phyloP scores from a whole-genome alignment of 23 tunicate species.

The Ascidia mentula region DNA sequence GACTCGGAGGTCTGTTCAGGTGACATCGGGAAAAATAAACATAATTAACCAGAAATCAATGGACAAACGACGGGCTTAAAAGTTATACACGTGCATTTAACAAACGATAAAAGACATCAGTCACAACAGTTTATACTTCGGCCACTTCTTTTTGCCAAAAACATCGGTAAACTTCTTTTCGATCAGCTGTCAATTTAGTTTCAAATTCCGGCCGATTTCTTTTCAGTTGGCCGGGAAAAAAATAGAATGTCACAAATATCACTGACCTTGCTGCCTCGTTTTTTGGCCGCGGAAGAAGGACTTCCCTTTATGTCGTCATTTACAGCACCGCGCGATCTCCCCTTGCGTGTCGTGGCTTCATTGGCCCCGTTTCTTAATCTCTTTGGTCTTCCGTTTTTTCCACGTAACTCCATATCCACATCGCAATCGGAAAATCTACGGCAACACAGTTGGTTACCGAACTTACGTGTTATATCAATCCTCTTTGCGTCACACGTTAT shows the following conservation, averaged over 20 bases:
- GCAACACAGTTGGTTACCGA: too few species aligned
- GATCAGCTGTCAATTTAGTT: neutral
- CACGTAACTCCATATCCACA: conserved; percentile 74
- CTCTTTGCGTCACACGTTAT: too few species aligned
- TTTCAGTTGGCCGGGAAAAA: neutral
- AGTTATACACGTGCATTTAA: too few species aligned
- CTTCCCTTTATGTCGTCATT: conserved; percentile 79
- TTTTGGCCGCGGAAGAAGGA: conserved; percentile 73
- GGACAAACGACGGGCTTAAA: too few species aligned
- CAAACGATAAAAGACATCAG: too few species aligned
- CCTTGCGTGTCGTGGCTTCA: conserved; percentile 10
- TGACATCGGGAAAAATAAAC: neutral
- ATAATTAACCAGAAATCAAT: too few species aligned
- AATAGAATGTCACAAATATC: neutral
- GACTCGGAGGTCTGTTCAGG: conserved; percentile 75
- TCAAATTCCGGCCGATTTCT: neutral
- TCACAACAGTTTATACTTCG: too few species aligned
- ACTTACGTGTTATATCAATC: too few species aligned
- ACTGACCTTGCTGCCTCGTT: conserved; percentile 71
- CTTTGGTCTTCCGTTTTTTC: conserved; percentile 80
- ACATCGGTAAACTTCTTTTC: neutral
- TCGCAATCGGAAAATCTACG: conserved; percentile 82
- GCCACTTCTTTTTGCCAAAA: neutral
- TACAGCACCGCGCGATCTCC: conserved; percentile 37
- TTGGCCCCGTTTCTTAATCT: conserved; percentile 51